These are phyloP conservation scores for Muntiacus reevesi DNA, from an alignment of 2,113 vertebrate genomes.

Conservation along the genomic window DNA sequence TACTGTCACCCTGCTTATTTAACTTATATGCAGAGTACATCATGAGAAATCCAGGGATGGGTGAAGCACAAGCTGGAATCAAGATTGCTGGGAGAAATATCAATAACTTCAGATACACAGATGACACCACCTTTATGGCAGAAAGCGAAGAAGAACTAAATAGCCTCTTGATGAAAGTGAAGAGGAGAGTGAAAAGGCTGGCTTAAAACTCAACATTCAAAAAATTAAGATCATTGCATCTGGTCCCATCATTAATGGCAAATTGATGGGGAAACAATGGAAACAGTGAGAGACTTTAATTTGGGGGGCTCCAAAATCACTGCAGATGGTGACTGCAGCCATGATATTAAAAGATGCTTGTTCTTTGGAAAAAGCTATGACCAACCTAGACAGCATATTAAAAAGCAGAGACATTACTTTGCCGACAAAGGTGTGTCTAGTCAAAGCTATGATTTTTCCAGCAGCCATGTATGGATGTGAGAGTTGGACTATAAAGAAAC, in stretches of 20 bases:
- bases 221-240: background rate
- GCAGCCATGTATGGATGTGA: background rate
- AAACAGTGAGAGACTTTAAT: background rate
- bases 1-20: background rate
- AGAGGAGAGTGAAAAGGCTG: background rate
- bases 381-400: background rate
- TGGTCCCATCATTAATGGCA: background rate
- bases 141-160: background rate
- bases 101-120: background rate
- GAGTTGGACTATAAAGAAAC: background rate
- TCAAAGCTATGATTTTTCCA: background rate
- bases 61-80: background rate
- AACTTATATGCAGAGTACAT: background rate
- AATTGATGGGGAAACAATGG: background rate
- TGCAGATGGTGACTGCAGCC: background rate
- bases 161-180: background rate
- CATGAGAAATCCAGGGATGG: background rate
- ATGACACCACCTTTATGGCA: background rate
- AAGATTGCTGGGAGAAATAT: background rate
- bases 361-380: background rate
- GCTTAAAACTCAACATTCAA: background rate
- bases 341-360: background rate
- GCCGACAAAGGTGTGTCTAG: background rate
- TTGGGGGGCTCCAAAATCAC: background rate
- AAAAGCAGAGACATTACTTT: background rate